Evolutionary conservation across 1,140 invertebrate species (phyloP).

Genomic region (Lycorma delicatula): DNA sequence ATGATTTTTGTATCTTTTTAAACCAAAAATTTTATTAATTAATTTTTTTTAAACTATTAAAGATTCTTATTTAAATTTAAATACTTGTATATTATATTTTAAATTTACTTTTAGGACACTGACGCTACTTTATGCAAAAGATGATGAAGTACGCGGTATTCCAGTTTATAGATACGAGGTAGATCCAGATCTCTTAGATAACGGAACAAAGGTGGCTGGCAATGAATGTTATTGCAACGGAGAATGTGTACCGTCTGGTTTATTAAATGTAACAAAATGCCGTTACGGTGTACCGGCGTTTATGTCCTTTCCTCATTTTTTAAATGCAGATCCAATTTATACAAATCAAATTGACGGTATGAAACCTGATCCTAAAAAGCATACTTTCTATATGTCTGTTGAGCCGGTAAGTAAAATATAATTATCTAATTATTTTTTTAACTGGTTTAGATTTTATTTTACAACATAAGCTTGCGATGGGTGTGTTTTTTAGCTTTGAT

Average conservation of each 20-base stretch:
- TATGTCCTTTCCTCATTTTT: slow-evolving; percentile 64
- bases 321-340: slow-evolving; percentile 48
- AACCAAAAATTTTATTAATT: too few relatives aligned
- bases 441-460: too few relatives aligned
- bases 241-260: slow-evolving; percentile 55
- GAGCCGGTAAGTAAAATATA: slow-evolving; percentile 49
- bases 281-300: slow-evolving; percentile 52
- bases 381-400: slow-evolving; percentile 49
- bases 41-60: too few relatives aligned
- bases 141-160: slow-evolving; percentile 38
- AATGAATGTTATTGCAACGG: slow-evolving; percentile 65
- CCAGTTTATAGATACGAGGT: slow-evolving; percentile 36
- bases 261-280: slow-evolving; percentile 42
- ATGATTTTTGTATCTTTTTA: too few relatives aligned
- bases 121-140: slow-evolving; percentile 45
- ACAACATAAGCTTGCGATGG: too few relatives aligned
- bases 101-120: slow-evolving; percentile 26
- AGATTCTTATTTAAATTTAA: too few relatives aligned
- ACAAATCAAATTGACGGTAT: slow-evolving; percentile 46
- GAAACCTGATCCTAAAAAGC: slow-evolving; percentile 44
- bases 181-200: slow-evolving; percentile 37
- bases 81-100: too few relatives aligned
- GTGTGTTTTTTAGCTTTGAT: too few relatives aligned
- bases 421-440: neutral
- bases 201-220: slow-evolving; percentile 44